Evolutionary conservation across 2,888 invertebrate species (phyloP).

Genomic region (Caenorhabditis sp.): DNA sequence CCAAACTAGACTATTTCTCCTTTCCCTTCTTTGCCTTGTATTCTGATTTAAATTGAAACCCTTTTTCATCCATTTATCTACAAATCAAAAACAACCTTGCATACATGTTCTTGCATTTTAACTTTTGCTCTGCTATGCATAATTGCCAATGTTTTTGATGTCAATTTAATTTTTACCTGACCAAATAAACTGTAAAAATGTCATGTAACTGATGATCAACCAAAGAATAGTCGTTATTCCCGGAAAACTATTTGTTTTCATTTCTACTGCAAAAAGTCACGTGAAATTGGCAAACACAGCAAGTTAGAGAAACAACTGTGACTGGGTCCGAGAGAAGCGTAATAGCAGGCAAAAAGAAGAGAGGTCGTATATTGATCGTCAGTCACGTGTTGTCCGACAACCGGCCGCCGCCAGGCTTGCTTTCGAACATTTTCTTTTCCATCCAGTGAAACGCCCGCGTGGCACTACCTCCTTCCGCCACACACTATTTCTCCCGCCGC

Average conservation of each 20-base stretch:
- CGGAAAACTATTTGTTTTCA: conserved; percentile 15
- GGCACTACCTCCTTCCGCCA: not conserved
- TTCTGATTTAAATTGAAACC: conserved; percentile 3
- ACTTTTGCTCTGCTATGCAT: conserved; percentile 9
- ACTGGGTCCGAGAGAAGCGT: not conserved
- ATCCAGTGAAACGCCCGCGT: conserved; percentile 40
- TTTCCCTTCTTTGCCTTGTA: not conserved
- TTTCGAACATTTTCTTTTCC: conserved; percentile 10
- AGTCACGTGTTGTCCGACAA: conserved; percentile 9
- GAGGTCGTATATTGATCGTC: conserved; percentile 29
- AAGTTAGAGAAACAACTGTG: not conserved
- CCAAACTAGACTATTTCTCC: conserved; percentile 71
- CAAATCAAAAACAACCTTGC: not conserved
- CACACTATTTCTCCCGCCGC: conserved; percentile 27
- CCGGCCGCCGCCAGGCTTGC: conserved; percentile 12
- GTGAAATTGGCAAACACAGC: conserved; percentile 37
- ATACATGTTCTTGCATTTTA: conserved; percentile 41
- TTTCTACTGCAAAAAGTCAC: conserved; percentile 41
- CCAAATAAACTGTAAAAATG: conserved; percentile 25
- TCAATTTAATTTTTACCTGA: not conserved
- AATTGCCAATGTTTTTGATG: conserved; percentile 29
- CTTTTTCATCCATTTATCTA: not conserved
- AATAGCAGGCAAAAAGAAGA: conserved; percentile 14
- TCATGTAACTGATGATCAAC: conserved; percentile 6
- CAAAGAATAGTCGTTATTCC: conserved; percentile 8